Evolutionary conservation across 35 echinoderm and acorn worm genomes (phyloP), one percentile per base, ranked within the genome.

Genomic region (Amphiura filiformis): DNA sequence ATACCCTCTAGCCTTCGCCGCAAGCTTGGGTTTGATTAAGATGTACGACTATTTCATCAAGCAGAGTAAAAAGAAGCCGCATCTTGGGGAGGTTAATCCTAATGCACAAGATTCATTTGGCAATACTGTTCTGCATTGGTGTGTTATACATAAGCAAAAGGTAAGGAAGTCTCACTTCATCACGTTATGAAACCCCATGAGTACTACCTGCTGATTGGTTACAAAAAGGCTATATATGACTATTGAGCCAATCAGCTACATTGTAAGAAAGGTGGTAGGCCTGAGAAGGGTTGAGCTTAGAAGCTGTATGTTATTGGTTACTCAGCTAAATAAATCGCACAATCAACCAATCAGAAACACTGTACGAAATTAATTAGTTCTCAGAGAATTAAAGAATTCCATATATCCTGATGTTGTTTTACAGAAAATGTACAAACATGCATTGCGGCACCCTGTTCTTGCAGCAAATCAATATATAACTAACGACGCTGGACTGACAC

Each of bases 51-150:
- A 86, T 75, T 61, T 98, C 33, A 40, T 98, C 0, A 79, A 85
- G 13, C 86, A 91, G 37, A 92, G 90, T 52, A 23, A 83, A 31
- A 35, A 39, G 76, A 76, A 91, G 1, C 31, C 34, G 3, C 34
- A 37, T 23, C 81, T 80, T 35, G 96, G 96, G 1, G 85, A 56
- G 23, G 93, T 94, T 44, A 79, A 98, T 57, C 96, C 96, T 0
- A 78, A 98, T 64, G 92, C 57, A 41, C 82, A 91, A 36, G 96
- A 98, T 38, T 83, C 89, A 0, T 98, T 92, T 80, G 96, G 96
- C 28, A 98, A 98, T 47, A 94, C 96, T n/a, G 89, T 98, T 11
- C 76, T 98, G 31, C 96, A 98, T 76, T 92, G 94, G 96, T 81
- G 94, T 26, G 92, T 98, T 56, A 89, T 94, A 28, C 88, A 98